Evolutionary conservation across 2,113 vertebrate genomes (phyloP), one percentile per base, ranked within the genome.

Genomic region (Pipra filicauda): DNA sequence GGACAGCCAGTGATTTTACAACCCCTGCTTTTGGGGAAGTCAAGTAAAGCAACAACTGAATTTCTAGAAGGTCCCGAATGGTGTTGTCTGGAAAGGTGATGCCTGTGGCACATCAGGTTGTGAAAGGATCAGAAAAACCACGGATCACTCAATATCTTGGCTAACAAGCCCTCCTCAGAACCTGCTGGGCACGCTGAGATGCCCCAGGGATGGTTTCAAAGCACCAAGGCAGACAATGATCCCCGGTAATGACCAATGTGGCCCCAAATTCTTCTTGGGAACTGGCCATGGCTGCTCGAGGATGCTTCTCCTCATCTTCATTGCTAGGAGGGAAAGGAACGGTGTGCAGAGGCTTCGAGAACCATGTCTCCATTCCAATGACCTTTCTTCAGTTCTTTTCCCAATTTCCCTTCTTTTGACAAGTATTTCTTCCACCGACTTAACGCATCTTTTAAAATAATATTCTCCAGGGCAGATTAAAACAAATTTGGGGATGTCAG

Each of bases 401-500:
- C 69, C 55, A 3, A 55, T 80, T 85, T 51, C 85, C 83, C 49
- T 70, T 88, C 85, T 41, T 85, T 35, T 86, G 81, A 96, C 88
- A 95, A 95, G 76, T 48, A 76, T 74, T 93, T 93, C 95, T 97
- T 87, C 94, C 94, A 90, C 61, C 75, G 70, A 67, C 86, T 93
- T 96, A 91, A 96, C 86, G 81, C 91, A 95, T 96, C 94, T 95
- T 97, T 88, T 94, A 97, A 97, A 97, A 95, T 51, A 97, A 91
- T 95, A 97, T 96, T 96, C 94, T 93, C 96, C 24, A 3, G 86
- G 67, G 75, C 59, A 94, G 96, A 96, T 96, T 93, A 91, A 96
- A 94, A 88, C 94, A 97, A 96, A 97, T 97, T 97, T 93, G n/a
- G 91, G 88, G 95, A 96, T 93, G 94, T 97, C 97, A 96, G 95